phyloP scores from a whole-genome alignment of 2,888 invertebrate genomes.

The Tupiocoris notatus region DNA sequence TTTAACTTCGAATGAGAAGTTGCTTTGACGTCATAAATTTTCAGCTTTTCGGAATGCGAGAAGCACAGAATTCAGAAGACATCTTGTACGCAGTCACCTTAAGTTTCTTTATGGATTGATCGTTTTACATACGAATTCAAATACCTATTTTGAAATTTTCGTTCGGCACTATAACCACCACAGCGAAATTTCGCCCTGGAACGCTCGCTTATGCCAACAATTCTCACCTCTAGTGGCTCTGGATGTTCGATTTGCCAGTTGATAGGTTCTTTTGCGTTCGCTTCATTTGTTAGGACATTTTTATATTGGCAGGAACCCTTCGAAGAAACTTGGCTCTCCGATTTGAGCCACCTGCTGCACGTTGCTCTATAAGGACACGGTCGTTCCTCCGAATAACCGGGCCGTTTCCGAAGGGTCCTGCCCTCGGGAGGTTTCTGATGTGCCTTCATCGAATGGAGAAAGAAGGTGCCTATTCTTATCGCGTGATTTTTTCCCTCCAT shows the following conservation, averaged over 20 bases:
- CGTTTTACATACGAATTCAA: no score
- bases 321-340: background rate
- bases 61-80: no score
- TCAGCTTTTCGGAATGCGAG: no score
- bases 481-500: background rate
- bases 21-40: no score
- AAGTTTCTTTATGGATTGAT: no score
- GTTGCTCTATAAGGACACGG: constrained; percentile 26
- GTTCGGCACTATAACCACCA: no score
- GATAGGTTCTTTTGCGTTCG: constrained; percentile 23
- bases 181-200: no score
- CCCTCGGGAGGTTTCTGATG: background rate
- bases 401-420: constrained; percentile 3
- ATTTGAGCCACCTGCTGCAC: constrained; percentile 16
- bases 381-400: constrained; percentile 9
- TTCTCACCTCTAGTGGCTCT: background rate
- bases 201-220: no score
- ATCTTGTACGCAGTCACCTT: no score
- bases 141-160: no score
- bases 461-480: background rate
- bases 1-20: no score
- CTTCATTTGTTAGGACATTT: constrained; percentile 35
- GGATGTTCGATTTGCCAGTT: background rate
- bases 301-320: constrained; percentile 19
- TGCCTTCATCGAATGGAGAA: no score